Conservation (phyloP, 2,797 vertebrate species). For the Pseudochaenichthys georgianus region DNA sequence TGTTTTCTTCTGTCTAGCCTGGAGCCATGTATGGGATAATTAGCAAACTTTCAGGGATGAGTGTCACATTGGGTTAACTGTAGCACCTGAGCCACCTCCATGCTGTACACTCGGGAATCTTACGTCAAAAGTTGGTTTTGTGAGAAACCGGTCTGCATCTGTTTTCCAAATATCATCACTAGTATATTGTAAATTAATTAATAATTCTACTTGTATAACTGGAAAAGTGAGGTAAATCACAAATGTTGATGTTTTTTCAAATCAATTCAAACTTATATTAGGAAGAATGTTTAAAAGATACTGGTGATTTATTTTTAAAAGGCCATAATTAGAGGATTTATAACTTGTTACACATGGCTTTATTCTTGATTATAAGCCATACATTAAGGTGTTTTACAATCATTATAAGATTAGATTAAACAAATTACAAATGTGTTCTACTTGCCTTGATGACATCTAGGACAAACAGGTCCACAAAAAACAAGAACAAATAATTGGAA, state of each 20-base stretch:
- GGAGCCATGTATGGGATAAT: slow-evolving; percentile 72
- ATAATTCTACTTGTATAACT: not conserved
- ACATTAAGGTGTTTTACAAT: too few species aligned
- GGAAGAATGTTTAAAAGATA: slow-evolving; percentile 8
- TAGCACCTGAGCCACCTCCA: slow-evolving; percentile 62
- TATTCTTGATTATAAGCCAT: not conserved
- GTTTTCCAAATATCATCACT: not conserved
- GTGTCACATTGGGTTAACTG: slow-evolving; percentile 65
- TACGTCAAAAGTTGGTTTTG: not conserved
- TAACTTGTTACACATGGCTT: not conserved
- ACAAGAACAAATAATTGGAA: too few species aligned
- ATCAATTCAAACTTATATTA: not conserved
- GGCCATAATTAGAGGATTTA: not conserved
- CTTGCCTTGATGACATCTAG: too few species aligned
- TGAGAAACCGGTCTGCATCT: slow-evolving; percentile 21
- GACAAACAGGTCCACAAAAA: too few species aligned
- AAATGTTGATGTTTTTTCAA: slow-evolving; percentile 4
- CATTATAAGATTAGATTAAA: too few species aligned
- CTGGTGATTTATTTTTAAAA: not conserved
- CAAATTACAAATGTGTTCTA: too few species aligned
- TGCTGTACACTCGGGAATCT: not conserved
- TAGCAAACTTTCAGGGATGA: slow-evolving; percentile 65
- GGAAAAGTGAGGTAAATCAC: not conserved
- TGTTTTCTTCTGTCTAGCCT: slow-evolving; percentile 76
- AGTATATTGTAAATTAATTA: not conserved